Base-by-base conservation (phyloP, 2,888 invertebrate species). In the Melinopterus prodromus region DNA sequence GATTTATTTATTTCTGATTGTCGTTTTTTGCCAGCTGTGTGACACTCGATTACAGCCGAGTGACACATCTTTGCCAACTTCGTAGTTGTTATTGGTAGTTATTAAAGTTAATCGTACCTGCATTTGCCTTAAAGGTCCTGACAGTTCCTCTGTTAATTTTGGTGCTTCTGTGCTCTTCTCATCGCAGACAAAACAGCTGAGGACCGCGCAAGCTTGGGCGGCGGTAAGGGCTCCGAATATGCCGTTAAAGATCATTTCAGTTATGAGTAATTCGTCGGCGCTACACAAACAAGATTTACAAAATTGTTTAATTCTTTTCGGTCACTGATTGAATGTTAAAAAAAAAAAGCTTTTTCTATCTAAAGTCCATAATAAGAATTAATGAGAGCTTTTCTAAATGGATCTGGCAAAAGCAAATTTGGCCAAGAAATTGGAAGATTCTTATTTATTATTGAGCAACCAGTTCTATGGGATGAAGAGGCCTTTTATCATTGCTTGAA, bases 191-290 rank as follows among this genome's bases (percentile, higher is more conserved):
- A 98, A 96, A 88, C 97, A 97, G 87, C 97, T 97, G 14, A 99
- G 91, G 3, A 99, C 89, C 0, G 98, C 93, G 70, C 96, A 96
- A 81, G 95, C 93, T 89, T 99, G 98, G 70, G 93, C 94, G 0
- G 96, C 92, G 1, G 93, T 93, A 82, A 99, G 90, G 37, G 94
- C 91, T 88, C 96, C 98, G 90, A 99, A 99, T 26, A 98, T 94
- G 70, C 99, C 99, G 90, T 98, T 98, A 90, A 99, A 99, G 80
- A 99, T 95, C 95, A 99, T 93, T 91, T 99, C 99, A 0, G 99
- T 99, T 86, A 99, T 92, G 6, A 99, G 91, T 16, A 99, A 90
- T 90, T 99, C 99, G 90, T 99, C 99, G 0, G 97, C 96, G 79
- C 96, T 95, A 88, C 82, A 78, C 69, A 79, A 77, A 81, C 76